Evolutionary conservation across 2,113 vertebrate species (phyloP).

Genomic region (Cinclus cinclus): DNA sequence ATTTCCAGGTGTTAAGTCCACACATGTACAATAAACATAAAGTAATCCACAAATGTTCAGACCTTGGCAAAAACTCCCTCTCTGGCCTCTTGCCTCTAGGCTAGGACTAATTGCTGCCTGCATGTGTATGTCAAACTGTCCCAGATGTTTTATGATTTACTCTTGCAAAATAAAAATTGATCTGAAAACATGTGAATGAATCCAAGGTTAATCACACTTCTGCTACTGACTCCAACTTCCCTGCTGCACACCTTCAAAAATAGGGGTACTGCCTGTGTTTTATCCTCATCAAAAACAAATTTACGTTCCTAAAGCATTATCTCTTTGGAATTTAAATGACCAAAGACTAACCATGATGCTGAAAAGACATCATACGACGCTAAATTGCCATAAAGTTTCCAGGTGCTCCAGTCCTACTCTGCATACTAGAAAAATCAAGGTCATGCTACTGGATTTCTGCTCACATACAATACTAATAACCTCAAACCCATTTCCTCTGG

Average conservation of each 20-base stretch:
- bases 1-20: not conserved
- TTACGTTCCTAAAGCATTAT: not conserved
- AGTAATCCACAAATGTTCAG: not conserved
- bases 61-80: not conserved
- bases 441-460: not conserved
- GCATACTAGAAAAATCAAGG: not conserved
- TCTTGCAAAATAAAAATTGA: not conserved
- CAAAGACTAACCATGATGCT: not conserved
- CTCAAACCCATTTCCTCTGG: not conserved
- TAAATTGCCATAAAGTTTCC: not conserved
- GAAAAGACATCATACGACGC: not conserved
- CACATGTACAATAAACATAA: not conserved
- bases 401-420: not conserved
- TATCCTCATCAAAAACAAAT: not conserved
- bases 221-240: not conserved
- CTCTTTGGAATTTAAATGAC: not conserved
- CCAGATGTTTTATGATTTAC: conserved; percentile 7
- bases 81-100: not conserved
- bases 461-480: not conserved
- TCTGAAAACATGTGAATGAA: not conserved
- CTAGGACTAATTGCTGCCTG: conserved; percentile 10
- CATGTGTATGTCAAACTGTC: not conserved
- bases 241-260: not conserved
- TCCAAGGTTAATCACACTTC: conserved; percentile 10
- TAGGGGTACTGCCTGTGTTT: not conserved